A percentile compares a stretch with the other conserved stretches of the same genome.
These are phyloP conservation scores for Petrosia ficiformis DNA, from an alignment of 37 sponge, comb jelly and placozoan species.

Conservation along the genomic window DNA sequence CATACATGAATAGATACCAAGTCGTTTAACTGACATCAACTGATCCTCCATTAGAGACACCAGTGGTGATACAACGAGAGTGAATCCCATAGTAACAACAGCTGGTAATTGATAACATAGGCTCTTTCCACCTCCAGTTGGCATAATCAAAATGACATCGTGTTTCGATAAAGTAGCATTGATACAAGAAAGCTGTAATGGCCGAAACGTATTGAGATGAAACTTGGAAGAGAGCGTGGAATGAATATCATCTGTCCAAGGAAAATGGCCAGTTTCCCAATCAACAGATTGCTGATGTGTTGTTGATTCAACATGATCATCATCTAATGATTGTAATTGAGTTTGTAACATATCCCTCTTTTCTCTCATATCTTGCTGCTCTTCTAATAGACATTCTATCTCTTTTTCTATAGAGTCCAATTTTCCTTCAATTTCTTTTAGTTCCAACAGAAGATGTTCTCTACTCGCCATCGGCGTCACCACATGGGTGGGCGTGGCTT, in stretches of 20 bases:
- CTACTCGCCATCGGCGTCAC: not conserved
- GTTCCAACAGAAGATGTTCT: not conserved
- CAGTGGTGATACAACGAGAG: constrained; percentile 93
- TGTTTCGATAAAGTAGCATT: constrained; percentile 70
- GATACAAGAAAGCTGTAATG: constrained; percentile 71
- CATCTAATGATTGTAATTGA: constrained; percentile 19
- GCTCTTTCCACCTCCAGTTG: constrained; percentile 98
- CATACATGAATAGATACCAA: constrained; percentile 55
- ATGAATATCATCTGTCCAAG: constrained; percentile 37
- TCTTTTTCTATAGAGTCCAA: constrained; percentile 14
- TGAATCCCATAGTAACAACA: constrained; percentile 56
- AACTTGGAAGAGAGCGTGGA: constrained; percentile 46
- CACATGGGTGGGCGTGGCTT: no score
- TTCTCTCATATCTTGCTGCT: constrained; percentile 36
- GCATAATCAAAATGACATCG: constrained; percentile 94
- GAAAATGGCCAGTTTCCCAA: constrained; percentile 57
- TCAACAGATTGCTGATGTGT: constrained; percentile 9
- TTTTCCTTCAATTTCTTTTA: not conserved
- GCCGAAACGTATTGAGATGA: constrained; percentile 63
- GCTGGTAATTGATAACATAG: constrained; percentile 97
- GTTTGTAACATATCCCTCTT: constrained; percentile 19
- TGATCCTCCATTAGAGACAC: constrained; percentile 97
- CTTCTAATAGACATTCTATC: constrained; percentile 13
- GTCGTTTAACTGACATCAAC: constrained; percentile 51
- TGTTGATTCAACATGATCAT: not conserved